Evolutionary conservation across 1,140 invertebrate species (phyloP).

Genomic region (Drosophila simulans): DNA sequence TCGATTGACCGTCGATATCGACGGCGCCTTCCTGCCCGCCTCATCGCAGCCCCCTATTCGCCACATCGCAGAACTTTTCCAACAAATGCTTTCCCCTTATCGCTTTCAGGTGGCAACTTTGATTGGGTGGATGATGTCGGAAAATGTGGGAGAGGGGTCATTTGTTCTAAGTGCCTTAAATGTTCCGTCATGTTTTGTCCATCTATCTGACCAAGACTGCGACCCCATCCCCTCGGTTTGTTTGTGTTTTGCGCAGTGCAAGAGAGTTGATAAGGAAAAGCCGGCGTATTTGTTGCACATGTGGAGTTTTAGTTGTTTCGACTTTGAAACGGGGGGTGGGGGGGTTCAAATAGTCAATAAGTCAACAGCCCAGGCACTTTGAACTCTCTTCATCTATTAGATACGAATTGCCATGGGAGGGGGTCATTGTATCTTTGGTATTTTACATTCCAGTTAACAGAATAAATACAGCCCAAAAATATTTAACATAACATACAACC

Average conservation of each 20-base stretch:
- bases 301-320: background rate
- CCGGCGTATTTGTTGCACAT: conserved; percentile 42
- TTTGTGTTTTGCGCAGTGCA: conserved; percentile 59
- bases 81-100: conserved; percentile 45
- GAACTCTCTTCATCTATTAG: background rate
- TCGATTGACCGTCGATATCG: conserved; percentile 44
- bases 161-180: conserved; percentile 35
- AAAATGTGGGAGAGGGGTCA: background rate
- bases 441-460: background rate
- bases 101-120: conserved; percentile 42
- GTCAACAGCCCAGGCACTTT: conserved; percentile 9
- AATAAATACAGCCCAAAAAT: too few species aligned
- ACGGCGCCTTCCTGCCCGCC: conserved; percentile 12
- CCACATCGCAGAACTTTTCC: conserved; percentile 5
- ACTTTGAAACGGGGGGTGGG: background rate
- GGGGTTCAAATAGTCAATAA: conserved; percentile 15
- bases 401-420: background rate
- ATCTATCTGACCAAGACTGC: conserved; percentile 10
- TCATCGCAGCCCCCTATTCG: background rate
- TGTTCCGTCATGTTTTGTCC: conserved; percentile 14
- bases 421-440: background rate
- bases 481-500: background rate
- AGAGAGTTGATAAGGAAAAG: conserved; percentile 49
- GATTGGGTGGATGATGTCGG: conserved; percentile 15
- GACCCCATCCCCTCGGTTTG: background rate